Base-by-base conservation (phyloP, 1,140 invertebrate species). In the Panonychus citri region DNA sequence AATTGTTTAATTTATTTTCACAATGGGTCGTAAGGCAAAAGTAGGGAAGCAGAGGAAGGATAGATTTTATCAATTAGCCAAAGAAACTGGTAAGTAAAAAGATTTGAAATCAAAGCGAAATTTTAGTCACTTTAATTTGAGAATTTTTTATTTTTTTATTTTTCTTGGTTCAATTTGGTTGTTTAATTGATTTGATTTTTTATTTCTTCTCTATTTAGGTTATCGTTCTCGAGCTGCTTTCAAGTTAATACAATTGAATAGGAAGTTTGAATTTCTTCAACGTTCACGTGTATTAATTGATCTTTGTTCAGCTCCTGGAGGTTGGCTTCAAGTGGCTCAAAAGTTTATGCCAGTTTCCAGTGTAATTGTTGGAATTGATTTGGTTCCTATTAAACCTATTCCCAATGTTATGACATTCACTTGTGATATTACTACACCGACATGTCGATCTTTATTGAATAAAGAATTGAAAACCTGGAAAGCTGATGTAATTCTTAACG, bases 251-350 rank as follows among this genome's bases (percentile, higher is more conserved):
- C 95, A 99, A 68, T 67, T 99, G 30, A 98, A 99, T 70, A 75
- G 91, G 62, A 94, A 94, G 68, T 98, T 89, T 74, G 84, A 91
- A 57, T 99, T 99, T 73, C 71, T 99, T 1, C 87, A 97, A 76
- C 85, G 82, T 65, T 88, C 90, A 12, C 76, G 85, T 75, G 88
- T 97, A 74, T 84, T 90, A 61, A 78, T 99, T 60, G 95, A 99
- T 78, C 73, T 99, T 40, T 99, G 95, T 73, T 95, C 95, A 21
- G 95, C 95, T 8, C 95, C 95, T 8, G 95, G 95, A 68, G 94
- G 95, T 64, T 99, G 95, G 95, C 88, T 98, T 78, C 95, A 99
- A 74, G 94, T 98, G n/a, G 93, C 91, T 43, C 81, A 84, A 65
- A 81, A 97, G 68, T 89, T 94, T 69, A 97, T 97, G 86, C 93